Percentiles rank a stretch among this genome's conserved stretches.
Evolutionary conservation across 2,797 vertebrate genomes (phyloP).

Genomic region (Mustela erminea): DNA sequence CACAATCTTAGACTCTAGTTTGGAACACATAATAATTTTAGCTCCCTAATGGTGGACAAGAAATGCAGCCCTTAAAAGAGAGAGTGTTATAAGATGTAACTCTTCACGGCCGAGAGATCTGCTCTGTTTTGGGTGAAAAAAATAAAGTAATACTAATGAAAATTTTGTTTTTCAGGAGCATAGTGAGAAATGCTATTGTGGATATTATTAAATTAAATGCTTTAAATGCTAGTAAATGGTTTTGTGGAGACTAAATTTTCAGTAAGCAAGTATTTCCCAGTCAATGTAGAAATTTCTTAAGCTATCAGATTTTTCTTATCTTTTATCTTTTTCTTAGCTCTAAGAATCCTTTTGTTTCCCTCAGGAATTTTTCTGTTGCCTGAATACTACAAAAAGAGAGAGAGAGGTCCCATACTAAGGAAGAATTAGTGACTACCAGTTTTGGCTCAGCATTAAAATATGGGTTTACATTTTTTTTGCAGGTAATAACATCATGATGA

Average conservation of each 20-base stretch:
- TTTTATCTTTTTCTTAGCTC: background rate
- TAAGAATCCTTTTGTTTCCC: background rate
- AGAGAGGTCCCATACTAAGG: background rate
- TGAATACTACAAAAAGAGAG: background rate
- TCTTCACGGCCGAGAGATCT: background rate
- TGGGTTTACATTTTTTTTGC: background rate
- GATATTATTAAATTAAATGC: no score
- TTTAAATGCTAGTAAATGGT: background rate
- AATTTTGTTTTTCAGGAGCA: background rate
- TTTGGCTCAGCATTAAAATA: background rate
- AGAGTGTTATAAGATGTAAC: background rate
- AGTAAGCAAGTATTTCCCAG: background rate
- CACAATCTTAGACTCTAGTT: conserved; percentile 25
- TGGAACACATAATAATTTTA: conserved; percentile 57
- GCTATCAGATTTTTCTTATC: background rate
- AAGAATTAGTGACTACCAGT: background rate
- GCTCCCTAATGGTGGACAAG: background rate
- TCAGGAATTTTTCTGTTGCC: background rate
- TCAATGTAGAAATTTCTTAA: background rate
- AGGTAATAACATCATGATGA: background rate
- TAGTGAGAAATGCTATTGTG: background rate
- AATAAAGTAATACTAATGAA: background rate
- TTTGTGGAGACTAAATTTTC: background rate
- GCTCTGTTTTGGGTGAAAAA: background rate
- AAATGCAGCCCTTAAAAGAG: background rate